These are phyloP conservation scores for Syngnathus rostellatus DNA, from an alignment of 2,797 vertebrate genomes.

Conservation along the genomic window DNA sequence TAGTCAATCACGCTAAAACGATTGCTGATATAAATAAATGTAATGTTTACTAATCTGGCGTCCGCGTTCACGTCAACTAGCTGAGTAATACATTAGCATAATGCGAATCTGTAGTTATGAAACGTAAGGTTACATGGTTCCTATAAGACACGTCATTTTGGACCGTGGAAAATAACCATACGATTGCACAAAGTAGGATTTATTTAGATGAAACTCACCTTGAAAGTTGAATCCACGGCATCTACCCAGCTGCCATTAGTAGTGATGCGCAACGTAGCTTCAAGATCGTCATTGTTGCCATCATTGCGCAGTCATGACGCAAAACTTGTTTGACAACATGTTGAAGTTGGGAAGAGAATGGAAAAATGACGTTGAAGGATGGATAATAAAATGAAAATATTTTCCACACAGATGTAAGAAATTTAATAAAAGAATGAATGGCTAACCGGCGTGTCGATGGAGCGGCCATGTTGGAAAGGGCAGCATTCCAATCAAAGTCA, in stretches of 20 bases:
- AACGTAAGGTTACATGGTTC: not conserved
- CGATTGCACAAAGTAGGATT: too few relatives aligned
- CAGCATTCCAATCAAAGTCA: too few relatives aligned
- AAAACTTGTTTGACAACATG: not conserved
- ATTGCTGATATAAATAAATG: not conserved
- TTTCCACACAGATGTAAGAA: too few relatives aligned
- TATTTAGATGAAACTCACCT: slow-evolving; percentile 28
- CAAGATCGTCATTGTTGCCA: slow-evolving; percentile 27
- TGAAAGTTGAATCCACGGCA: slow-evolving; percentile 12
- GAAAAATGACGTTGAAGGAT: not conserved
- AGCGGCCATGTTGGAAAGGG: too few relatives aligned
- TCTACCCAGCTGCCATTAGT: slow-evolving; percentile 22
- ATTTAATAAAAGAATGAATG: too few relatives aligned
- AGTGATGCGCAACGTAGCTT: slow-evolving; percentile 31
- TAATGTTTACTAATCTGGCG: not conserved
- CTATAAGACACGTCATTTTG: not conserved
- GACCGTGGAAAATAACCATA: too few relatives aligned
- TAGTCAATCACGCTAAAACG: not conserved
- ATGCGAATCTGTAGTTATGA: not conserved
- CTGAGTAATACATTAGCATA: slow-evolving; percentile 22
- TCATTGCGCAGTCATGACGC: slow-evolving; percentile 8
- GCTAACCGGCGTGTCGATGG: too few relatives aligned
- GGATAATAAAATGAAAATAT: not conserved
- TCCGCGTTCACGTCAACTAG: not conserved
- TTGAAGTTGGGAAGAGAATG: not conserved